Conservation (phyloP, 2,888 invertebrate species). For the Xiphydria camelus region DNA sequence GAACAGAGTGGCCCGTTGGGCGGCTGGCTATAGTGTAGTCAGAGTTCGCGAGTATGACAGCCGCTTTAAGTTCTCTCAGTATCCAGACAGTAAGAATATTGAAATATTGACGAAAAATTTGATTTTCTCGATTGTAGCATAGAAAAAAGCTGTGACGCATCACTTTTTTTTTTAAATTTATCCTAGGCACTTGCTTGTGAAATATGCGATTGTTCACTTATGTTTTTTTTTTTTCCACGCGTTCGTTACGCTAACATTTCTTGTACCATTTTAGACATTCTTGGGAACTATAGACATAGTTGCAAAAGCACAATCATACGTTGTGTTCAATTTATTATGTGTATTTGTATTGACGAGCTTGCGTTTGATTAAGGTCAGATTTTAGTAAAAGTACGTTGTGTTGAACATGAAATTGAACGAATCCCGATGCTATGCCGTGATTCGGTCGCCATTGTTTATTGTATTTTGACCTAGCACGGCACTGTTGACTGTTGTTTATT, state of each 20-base stretch:
- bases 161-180: slow-evolving; percentile 6
- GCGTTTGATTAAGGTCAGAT: too few relatives aligned
- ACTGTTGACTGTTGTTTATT: too few relatives aligned
- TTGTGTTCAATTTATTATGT: too few relatives aligned
- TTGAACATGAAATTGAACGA: too few relatives aligned
- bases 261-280: background rate
- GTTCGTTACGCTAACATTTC: background rate
- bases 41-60: slow-evolving; percentile 56
- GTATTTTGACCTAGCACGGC: too few relatives aligned
- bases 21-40: slow-evolving; percentile 57
- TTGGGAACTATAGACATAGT: too few relatives aligned
- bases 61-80: slow-evolving; percentile 56
- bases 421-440: too few relatives aligned
- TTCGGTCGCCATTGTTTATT: too few relatives aligned
- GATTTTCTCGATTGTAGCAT: background rate
- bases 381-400: too few relatives aligned
- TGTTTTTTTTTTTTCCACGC: slow-evolving; percentile 14
- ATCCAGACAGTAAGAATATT: slow-evolving; percentile 53
- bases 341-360: too few relatives aligned
- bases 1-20: slow-evolving; percentile 53
- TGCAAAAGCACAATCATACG: too few relatives aligned
- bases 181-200: slow-evolving; percentile 12
- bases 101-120: slow-evolving; percentile 26
- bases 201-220: slow-evolving; percentile 4
- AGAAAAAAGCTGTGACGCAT: slow-evolving; percentile 4